phyloP scores from a whole-genome alignment of 30 jellyfish, hydroid and myxozoan genomes.

The Hydractinia symbiolongicarpus region DNA sequence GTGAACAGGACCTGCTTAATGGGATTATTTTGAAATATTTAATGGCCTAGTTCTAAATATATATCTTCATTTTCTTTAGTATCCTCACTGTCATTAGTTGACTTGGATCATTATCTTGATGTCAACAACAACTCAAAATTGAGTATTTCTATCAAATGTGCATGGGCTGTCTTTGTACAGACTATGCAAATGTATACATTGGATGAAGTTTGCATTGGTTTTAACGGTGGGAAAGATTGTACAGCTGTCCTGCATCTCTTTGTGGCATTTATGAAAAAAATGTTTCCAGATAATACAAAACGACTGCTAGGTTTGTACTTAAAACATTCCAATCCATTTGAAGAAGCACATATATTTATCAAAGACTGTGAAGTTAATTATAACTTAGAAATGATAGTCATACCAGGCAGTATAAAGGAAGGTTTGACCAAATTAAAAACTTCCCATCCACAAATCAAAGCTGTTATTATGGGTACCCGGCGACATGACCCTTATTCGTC shows the following conservation, averaged over 20 bases:
- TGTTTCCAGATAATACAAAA: conserved; percentile 42
- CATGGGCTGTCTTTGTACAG: conserved; percentile 81
- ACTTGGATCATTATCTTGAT: conserved; percentile 34
- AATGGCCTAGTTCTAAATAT: no score
- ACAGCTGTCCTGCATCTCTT: conserved; percentile 80
- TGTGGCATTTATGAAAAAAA: conserved; percentile 59
- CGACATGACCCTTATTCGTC: conserved; percentile 94
- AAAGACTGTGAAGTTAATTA: conserved; percentile 39
- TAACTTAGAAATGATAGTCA: conserved; percentile 53
- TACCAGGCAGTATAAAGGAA: conserved; percentile 68
- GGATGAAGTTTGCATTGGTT: conserved; percentile 79
- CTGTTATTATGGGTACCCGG: conserved; percentile 95
- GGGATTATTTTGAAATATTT: no score
- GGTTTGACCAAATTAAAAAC: conserved; percentile 48
- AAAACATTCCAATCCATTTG: conserved; percentile 68
- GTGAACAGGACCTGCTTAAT: no score
- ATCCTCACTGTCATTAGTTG: conserved; percentile 23
- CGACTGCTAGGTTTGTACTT: conserved; percentile 54
- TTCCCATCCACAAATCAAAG: conserved; percentile 60
- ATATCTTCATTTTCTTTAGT: background rate
- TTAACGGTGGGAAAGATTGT: conserved; percentile 98
- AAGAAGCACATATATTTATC: conserved; percentile 73
- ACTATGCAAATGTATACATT: conserved; percentile 52
- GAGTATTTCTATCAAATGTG: conserved; percentile 62
- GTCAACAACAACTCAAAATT: background rate